Evolutionary conservation across 2,888 invertebrate species (phyloP).

Genomic region (Lasioglossum morio): DNA sequence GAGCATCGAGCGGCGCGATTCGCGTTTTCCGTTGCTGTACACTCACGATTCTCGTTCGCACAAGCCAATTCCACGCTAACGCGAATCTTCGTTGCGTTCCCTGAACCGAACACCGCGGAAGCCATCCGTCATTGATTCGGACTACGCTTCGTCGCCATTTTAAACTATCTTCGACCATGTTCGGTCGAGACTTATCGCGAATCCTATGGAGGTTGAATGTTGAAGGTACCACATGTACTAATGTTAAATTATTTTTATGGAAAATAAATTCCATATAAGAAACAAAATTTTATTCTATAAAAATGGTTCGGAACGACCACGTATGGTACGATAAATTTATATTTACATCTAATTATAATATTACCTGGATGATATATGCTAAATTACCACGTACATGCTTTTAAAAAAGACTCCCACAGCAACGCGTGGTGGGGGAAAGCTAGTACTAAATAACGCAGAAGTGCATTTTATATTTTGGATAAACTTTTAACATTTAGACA

Average conservation of each 20-base stretch:
- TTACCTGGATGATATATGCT: not conserved
- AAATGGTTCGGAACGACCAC: too few species aligned
- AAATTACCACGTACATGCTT: too few species aligned
- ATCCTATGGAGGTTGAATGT: not conserved
- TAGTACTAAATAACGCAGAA: not conserved
- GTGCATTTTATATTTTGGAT: not conserved
- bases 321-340: too few species aligned
- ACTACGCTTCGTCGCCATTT: constrained; percentile 26
- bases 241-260: not conserved
- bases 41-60: constrained; percentile 13
- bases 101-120: constrained; percentile 72
- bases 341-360: too few species aligned
- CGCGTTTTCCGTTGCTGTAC: constrained; percentile 72
- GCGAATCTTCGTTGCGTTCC: constrained; percentile 1
- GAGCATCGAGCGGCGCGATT: constrained; percentile 59
- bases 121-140: constrained; percentile 46
- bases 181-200: not conserved
- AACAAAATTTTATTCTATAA: too few species aligned
- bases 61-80: constrained; percentile 51
- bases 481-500: not conserved
- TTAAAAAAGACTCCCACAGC: too few species aligned
- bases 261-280: too few species aligned
- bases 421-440: too few species aligned
- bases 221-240: not conserved
- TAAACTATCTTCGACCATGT: constrained; percentile 29